A percentile compares a stretch with the other conserved stretches of the same genome.
Evolutionary conservation across 2,797 vertebrate species (phyloP).

Genomic region (Scarus forsteni): DNA sequence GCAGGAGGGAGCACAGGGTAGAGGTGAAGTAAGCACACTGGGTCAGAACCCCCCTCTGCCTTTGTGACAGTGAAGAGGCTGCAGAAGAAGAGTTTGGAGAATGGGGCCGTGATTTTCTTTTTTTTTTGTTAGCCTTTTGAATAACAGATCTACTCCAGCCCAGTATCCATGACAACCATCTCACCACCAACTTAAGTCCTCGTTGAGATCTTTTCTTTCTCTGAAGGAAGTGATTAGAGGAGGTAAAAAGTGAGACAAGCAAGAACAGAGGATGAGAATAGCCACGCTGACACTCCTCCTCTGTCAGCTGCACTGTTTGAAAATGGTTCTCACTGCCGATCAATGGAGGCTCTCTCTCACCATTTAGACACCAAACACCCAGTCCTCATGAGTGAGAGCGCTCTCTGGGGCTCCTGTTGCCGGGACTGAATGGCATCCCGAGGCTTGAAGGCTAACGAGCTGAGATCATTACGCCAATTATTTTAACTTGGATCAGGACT

Average conservation of each 20-base stretch:
- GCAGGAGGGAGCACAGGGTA: conserved; percentile 19
- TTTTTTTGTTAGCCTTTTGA: conserved; percentile 48
- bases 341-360: conserved; percentile 54
- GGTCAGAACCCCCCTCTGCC: conserved; percentile 50
- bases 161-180: conserved; percentile 81
- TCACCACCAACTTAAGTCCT: conserved; percentile 69
- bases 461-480: conserved; percentile 84
- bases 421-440: conserved; percentile 64
- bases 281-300: conserved; percentile 50
- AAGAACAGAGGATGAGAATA: conserved; percentile 46
- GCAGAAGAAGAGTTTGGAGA: conserved; percentile 46
- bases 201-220: conserved; percentile 70
- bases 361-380: conserved; percentile 54
- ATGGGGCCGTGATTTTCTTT: conserved; percentile 43
- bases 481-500: conserved; percentile 78
- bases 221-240: conserved; percentile 73
- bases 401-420: conserved; percentile 62
- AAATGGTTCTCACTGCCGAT: conserved; percentile 60
- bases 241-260: conserved; percentile 65
- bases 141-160: conserved; percentile 62
- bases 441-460: conserved; percentile 75
- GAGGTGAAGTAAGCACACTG: conserved; percentile 49
- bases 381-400: conserved; percentile 51
- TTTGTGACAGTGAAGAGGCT: conserved; percentile 63
- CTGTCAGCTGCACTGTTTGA: conserved; percentile 58